A percentile compares a stretch with the other conserved stretches of the same genome.
Conservation (phyloP, 2,888 invertebrate species). For the Beris chalybata region DNA sequence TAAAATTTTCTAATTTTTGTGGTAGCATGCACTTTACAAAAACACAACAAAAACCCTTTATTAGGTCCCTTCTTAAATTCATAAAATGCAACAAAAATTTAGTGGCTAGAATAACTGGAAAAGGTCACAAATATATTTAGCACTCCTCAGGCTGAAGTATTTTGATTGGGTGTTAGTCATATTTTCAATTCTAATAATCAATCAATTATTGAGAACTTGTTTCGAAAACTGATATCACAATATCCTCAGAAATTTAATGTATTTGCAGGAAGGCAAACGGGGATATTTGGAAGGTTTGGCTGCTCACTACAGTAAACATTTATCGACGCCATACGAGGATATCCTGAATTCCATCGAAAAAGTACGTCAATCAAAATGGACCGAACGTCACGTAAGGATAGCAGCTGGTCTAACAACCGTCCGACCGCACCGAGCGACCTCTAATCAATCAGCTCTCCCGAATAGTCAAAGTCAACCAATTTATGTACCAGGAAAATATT, state of each 20-base stretch:
- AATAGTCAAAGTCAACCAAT: slow-evolving; percentile 83
- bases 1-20: no score
- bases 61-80: no score
- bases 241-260: no score
- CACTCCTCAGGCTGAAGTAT: no score
- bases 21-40: no score
- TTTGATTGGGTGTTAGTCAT: no score
- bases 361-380: slow-evolving; percentile 65
- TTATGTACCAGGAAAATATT: slow-evolving; percentile 90
- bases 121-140: no score
- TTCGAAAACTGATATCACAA: background rate
- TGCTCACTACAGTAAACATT: slow-evolving; percentile 82
- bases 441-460: slow-evolving; percentile 64
- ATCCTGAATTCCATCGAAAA: slow-evolving; percentile 84
- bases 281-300: slow-evolving; percentile 85
- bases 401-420: slow-evolving; percentile 52
- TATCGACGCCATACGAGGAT: slow-evolving; percentile 85
- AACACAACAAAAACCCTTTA: no score
- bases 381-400: slow-evolving; percentile 57
- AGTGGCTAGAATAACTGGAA: no score
- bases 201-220: no score
- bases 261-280: slow-evolving; percentile 75
- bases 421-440: slow-evolving; percentile 49
- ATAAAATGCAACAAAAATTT: no score
- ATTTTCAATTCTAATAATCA: no score